A percentile compares a stretch with the other conserved stretches of the same genome.
phyloP scores from a whole-genome alignment of 2,113 vertebrate genomes.

The Daboia siamensis region DNA sequence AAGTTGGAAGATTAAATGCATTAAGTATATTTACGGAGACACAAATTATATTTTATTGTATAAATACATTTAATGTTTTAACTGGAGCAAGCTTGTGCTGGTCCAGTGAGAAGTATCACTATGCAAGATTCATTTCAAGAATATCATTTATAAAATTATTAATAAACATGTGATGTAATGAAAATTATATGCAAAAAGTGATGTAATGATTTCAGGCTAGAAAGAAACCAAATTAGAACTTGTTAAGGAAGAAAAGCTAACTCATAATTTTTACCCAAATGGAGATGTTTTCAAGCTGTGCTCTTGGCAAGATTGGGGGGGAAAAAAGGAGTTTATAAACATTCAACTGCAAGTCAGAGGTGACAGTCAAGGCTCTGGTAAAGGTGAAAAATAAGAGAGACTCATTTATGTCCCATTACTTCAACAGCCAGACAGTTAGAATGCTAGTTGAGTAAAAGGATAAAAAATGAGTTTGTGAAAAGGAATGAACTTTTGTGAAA shows the following conservation, averaged over 20 bases:
- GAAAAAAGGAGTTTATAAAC: conserved; percentile 22
- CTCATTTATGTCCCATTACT: conserved; percentile 21
- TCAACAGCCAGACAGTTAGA: conserved; percentile 9
- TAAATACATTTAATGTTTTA: not conserved
- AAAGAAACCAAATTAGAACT: not conserved
- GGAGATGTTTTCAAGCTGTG: not conserved
- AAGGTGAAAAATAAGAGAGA: conserved; percentile 21
- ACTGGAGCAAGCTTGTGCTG: not conserved
- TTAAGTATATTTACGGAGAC: not conserved
- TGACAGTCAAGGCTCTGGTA: conserved; percentile 14
- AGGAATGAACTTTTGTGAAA: not conserved
- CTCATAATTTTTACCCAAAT: conserved; percentile 7
- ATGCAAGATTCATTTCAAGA: conserved; percentile 4
- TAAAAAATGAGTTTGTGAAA: conserved; percentile 12
- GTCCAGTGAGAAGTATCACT: not conserved
- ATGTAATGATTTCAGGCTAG: not conserved
- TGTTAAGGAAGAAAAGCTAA: conserved; percentile 22
- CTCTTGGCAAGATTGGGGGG: not conserved
- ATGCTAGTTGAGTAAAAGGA: not conserved
- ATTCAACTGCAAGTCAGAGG: not conserved
- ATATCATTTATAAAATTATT: not conserved
- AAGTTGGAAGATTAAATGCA: not conserved
- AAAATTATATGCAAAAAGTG: not conserved
- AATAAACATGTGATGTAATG: not conserved
- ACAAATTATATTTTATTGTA: not conserved